phyloP scores from a whole-genome alignment of 2,888 invertebrate genomes.

The Stenchaetothrips biformis region DNA sequence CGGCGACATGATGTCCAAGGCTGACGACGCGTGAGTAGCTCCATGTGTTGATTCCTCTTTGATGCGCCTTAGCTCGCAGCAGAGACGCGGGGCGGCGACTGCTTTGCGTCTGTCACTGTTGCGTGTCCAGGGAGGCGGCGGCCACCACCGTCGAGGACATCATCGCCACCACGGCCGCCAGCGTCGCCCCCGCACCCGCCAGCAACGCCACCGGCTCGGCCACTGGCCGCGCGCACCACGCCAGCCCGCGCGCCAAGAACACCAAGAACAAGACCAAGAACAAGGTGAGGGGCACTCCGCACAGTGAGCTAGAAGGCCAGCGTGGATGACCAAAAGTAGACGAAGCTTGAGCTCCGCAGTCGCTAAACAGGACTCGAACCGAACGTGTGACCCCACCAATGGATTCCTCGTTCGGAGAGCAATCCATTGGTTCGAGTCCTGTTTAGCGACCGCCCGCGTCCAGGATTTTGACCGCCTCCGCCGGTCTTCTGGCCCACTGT shows the following conservation, averaged over 20 bases:
- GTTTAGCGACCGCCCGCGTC: no score
- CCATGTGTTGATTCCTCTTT: no score
- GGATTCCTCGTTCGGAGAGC: no score
- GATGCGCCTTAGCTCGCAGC: conserved; percentile 24
- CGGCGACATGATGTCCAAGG: conserved; percentile 3
- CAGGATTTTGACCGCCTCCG: no score
- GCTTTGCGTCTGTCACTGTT: no score
- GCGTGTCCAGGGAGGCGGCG: not conserved
- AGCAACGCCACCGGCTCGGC: not conserved
- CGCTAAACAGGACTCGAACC: no score
- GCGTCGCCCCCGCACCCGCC: not conserved
- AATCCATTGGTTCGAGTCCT: no score
- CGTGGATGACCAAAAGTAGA: conserved; percentile 49
- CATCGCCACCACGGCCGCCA: not conserved
- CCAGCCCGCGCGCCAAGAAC: conserved; percentile 31
- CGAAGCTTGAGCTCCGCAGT: no score
- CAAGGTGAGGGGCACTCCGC: conserved; percentile 34
- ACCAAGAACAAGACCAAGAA: conserved; percentile 39
- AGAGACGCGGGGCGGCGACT: conserved; percentile 26
- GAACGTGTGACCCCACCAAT: no score
- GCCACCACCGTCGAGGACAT: not conserved
- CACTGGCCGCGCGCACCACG: not conserved
- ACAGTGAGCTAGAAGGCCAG: conserved; percentile 33
- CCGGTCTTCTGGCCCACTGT: no score
- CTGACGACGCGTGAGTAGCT: not conserved